These are phyloP conservation scores for Drosophila bunnanda DNA, from an alignment of 2,888 invertebrate species.

Conservation along the genomic window DNA sequence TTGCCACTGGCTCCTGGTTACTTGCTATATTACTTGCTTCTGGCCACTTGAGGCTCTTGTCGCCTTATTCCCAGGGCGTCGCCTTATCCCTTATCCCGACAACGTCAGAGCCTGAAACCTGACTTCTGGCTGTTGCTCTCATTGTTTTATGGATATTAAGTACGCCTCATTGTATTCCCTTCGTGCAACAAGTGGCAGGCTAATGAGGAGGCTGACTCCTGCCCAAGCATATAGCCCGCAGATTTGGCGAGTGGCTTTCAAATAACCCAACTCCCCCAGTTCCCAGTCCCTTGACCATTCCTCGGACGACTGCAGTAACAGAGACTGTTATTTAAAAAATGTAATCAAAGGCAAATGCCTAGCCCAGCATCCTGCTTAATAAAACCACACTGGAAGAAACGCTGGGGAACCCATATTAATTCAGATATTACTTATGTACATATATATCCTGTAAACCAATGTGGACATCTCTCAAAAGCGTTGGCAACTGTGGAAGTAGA, in stretches of 20 bases:
- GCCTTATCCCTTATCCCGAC: neutral
- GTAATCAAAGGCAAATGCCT: slow-evolving; percentile 17
- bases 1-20: neutral
- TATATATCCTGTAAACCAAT: neutral
- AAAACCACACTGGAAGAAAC: neutral
- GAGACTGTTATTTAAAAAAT: slow-evolving; percentile 22
- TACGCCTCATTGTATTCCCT: slow-evolving; percentile 6
- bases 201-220: slow-evolving; percentile 31
- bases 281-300: neutral
- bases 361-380: neutral
- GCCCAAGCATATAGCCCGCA: neutral
- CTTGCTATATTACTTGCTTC: neutral
- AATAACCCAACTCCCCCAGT: neutral
- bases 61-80: neutral
- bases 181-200: slow-evolving; percentile 61
- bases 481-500: slow-evolving; percentile 1
- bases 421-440: neutral
- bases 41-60: neutral
- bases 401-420: neutral
- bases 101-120: too few relatives aligned
- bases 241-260: slow-evolving; percentile 5
- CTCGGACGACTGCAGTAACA: neutral
- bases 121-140: slow-evolving; percentile 10
- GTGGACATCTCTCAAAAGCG: neutral
- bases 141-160: slow-evolving; percentile 41